A percentile compares a stretch with the other conserved stretches of the same genome.
Conservation (phyloP, 2,113 vertebrate species). For the Dicerorhinus sumatrensis region DNA sequence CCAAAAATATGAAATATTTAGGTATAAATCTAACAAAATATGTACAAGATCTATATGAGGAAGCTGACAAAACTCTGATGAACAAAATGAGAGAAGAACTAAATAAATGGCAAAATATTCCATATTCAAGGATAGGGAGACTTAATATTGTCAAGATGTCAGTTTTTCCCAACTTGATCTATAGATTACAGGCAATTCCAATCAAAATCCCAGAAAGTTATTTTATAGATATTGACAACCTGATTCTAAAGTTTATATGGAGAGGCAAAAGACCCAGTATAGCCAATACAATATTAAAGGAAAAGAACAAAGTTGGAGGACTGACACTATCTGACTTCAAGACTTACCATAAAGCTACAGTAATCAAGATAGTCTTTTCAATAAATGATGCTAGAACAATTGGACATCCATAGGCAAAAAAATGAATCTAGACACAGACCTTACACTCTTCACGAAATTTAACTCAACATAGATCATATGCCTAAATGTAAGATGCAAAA, state of each 20-base stretch:
- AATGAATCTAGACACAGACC: background rate
- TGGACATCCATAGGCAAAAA: background rate
- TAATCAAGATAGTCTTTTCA: background rate
- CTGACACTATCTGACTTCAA: background rate
- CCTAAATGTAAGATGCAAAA: background rate
- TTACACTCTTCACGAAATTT: background rate
- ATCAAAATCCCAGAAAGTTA: background rate
- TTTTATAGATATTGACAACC: background rate
- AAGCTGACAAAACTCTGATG: background rate
- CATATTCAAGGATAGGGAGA: background rate
- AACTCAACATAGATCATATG: background rate
- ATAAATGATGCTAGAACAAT: background rate
- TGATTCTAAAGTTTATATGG: background rate
- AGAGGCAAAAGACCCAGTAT: background rate
- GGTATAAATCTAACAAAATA: background rate
- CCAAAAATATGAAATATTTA: background rate
- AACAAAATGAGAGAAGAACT: background rate
- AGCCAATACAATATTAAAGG: background rate
- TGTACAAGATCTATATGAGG: background rate
- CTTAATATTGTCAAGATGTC: background rate
- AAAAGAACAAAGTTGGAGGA: background rate
- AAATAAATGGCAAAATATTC: background rate
- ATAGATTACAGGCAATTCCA: background rate
- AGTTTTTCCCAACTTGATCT: background rate
- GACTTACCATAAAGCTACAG: background rate